A percentile compares a stretch with the other conserved stretches of the same genome.
phyloP scores from a whole-genome alignment of 2,797 vertebrate genomes.

The Podargus strigoides region DNA sequence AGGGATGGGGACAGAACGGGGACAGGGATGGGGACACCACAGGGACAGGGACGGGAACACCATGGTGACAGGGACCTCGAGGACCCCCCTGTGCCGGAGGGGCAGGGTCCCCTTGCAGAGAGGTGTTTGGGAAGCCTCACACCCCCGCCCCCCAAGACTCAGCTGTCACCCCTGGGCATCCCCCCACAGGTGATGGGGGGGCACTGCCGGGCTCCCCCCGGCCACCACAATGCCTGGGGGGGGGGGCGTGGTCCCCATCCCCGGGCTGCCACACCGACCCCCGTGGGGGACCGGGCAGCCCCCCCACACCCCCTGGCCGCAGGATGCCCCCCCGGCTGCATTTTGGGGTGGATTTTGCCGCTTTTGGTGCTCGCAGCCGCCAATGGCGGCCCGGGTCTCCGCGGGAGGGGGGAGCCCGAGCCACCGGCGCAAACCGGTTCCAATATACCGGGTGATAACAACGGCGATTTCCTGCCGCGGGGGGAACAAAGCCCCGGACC shows the following conservation, averaged over 20 bases:
- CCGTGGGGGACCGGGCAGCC: neutral
- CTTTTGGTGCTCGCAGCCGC: neutral
- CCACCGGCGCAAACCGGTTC: neutral
- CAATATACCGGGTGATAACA: neutral
- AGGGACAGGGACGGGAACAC: neutral
- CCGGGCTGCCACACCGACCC: neutral
- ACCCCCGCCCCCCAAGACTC: neutral
- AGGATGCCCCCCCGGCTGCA: neutral
- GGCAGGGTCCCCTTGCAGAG: neutral
- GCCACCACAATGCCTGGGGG: neutral
- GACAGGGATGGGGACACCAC: neutral
- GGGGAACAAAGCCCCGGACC: neutral
- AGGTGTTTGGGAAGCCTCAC: neutral
- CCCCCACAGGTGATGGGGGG: neutral
- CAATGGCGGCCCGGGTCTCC: neutral
- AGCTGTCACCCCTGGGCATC: neutral
- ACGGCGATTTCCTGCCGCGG: neutral
- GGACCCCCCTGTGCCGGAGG: neutral
- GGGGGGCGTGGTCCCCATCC: neutral
- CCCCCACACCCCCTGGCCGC: no score
- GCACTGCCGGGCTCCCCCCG: neutral
- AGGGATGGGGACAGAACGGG: neutral
- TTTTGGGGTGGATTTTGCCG: neutral
- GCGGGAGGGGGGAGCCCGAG: neutral
- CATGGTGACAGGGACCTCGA: neutral